Evolutionary conservation across 2,888 invertebrate genomes (phyloP).

Genomic region (Diplazon laetatorius): DNA sequence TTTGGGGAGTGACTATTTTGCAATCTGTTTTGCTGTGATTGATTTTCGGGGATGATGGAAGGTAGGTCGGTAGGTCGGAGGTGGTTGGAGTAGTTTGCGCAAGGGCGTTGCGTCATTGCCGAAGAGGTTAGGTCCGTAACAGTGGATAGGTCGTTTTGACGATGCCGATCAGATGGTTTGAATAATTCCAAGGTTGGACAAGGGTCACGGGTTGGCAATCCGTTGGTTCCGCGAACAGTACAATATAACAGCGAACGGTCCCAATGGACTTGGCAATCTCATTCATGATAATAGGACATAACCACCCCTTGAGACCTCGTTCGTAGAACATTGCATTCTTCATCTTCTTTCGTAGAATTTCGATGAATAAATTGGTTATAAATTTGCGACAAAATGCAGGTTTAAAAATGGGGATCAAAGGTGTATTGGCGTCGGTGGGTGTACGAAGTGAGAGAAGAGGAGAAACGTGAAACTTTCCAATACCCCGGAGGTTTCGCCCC

Average conservation of each 20-base stretch:
- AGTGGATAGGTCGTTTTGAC: neutral
- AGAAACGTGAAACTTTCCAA: constrained; percentile 19
- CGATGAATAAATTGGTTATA: neutral
- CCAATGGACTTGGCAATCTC: no score
- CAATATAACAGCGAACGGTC: neutral
- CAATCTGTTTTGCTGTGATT: no score
- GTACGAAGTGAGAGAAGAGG: neutral
- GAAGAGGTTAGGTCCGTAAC: neutral
- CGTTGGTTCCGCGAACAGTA: neutral
- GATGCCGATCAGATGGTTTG: neutral
- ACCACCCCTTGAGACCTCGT: neutral
- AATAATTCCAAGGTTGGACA: neutral
- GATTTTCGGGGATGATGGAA: no score
- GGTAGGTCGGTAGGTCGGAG: no score
- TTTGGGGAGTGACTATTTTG: no score
- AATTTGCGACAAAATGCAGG: constrained; percentile 7
- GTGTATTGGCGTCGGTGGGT: neutral
- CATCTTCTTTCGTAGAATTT: neutral
- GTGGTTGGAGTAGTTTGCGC: neutral
- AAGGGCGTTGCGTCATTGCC: neutral
- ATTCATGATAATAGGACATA: neutral
- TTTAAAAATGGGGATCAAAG: neutral
- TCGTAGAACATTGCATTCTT: neutral
- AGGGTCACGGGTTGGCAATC: neutral
- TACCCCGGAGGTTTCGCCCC: constrained; percentile 21